Percentiles rank a stretch among this genome's conserved stretches.
phyloP scores from a whole-genome alignment of 37 sponge, comb jelly and placozoan species.

The Bolinopsis microptera region DNA sequence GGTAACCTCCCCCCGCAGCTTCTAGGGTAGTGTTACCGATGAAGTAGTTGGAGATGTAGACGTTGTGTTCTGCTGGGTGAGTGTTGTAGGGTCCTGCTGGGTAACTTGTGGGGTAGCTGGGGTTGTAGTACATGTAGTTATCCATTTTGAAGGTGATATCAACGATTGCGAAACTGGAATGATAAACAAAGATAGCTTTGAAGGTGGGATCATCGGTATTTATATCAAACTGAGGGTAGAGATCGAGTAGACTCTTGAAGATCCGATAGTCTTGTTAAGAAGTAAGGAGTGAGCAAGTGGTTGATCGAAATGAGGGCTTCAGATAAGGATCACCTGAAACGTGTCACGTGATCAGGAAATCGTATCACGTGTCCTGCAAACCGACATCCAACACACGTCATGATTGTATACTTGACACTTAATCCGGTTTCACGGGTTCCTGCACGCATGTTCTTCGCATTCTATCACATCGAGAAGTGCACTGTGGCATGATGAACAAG shows the following conservation, averaged over 20 bases:
- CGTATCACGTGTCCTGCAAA: background rate
- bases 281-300: background rate
- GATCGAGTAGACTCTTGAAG: background rate
- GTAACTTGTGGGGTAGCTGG: background rate
- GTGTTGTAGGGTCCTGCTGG: background rate
- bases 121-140: slow-evolving; percentile 1
- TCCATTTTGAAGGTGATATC: background rate
- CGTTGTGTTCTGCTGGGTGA: background rate
- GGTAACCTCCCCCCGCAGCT: background rate
- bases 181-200: background rate
- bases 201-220: background rate
- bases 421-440: background rate
- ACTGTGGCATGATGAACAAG: too few species aligned
- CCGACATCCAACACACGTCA: background rate
- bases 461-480: too few species aligned
- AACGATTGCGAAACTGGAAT: background rate
- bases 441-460: too few species aligned
- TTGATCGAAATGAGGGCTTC: background rate
- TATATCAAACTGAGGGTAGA: background rate
- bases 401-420: background rate
- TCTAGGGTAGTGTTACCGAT: slow-evolving; percentile 31
- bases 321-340: background rate
- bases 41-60: slow-evolving; percentile 59
- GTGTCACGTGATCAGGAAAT: background rate
- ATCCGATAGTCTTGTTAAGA: too few species aligned